Evolutionary conservation across 2,888 invertebrate genomes (phyloP), one percentile per base, ranked within the genome.

Genomic region (Polietes domitor): DNA sequence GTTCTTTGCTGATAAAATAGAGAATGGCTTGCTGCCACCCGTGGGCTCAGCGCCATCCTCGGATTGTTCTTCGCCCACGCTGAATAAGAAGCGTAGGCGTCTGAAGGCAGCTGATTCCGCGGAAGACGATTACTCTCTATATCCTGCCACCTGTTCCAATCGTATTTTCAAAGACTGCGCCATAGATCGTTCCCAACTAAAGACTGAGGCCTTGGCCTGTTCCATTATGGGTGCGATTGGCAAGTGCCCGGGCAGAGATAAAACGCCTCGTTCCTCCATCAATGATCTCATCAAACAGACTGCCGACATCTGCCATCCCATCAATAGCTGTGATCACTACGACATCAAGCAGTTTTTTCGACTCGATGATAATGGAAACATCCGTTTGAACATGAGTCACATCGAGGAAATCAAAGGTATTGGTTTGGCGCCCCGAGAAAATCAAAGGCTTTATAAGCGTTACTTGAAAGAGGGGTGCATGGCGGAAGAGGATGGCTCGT

Each of bases 341-440:
- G 92, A 92, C 80, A 90, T 92, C 76, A 90, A 90, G 80, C 88
- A 91, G 86, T 92, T 91, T 89, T 92, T 92, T 87, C 92, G 90
- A 70, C 90, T 93, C 72, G 91, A 91, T 86, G 92, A 93, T 65
- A 87, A 90, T 80, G 92, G 92, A 85, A 92, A 90, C 87, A 92
- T 92, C 47, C 84, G 92, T 86, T 79, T 92, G 32, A 90, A 89
- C 80, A 90, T 90, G 77, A 82, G 88, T 77, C 92, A 92, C 85
- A 91, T 92, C 26, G 86, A 87, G 1, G 92, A 91, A 75, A 88
- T 88, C 15, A 88, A 88, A 68, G 91, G 91, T 0, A 87, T 87
- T 77, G 91, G 90, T 0, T 80, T 88, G 47, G 86, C 88, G 12
- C 85, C 84, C 53, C 73, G 88, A 2, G 88, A 89, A 58, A 88